Percentiles rank a stretch among this genome's conserved stretches.
Conservation (phyloP, 2,797 vertebrate genomes). For the Pelodytes ibericus region DNA sequence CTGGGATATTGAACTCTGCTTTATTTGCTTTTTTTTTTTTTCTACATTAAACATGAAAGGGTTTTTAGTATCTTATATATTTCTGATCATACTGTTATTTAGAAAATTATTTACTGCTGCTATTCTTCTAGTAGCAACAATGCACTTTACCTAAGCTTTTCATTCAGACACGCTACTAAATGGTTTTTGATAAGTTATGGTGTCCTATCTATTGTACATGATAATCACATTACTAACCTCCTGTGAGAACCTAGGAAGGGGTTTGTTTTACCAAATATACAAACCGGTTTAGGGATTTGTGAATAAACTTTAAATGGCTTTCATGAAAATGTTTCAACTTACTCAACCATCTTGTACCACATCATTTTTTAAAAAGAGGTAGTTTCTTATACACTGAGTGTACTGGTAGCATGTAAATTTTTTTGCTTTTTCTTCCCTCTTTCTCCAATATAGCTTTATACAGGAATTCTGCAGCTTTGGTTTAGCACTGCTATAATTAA, state of each 20-base stretch:
- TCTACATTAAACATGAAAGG: conserved; percentile 49
- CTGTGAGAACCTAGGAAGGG: background rate
- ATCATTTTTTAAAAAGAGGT: too few species aligned
- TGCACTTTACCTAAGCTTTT: conserved; percentile 72
- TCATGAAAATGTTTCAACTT: conserved; percentile 11
- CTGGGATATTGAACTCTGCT: conserved; percentile 25
- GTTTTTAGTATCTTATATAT: conserved; percentile 52
- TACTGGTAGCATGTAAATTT: too few species aligned
- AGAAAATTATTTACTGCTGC: conserved; percentile 66
- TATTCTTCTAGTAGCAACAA: conserved; percentile 63
- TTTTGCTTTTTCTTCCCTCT: too few species aligned
- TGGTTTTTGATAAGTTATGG: conserved; percentile 30
- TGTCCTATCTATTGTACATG: background rate
- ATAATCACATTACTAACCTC: background rate
- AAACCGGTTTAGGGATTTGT: conserved; percentile 11
- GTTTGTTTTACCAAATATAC: background rate
- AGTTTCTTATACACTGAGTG: too few species aligned
- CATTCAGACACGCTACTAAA: conserved; percentile 45
- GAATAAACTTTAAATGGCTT: conserved; percentile 47
- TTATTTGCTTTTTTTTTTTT: conserved; percentile 28
- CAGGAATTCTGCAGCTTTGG: too few species aligned
- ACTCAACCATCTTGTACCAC: background rate
- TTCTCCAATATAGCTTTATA: too few species aligned
- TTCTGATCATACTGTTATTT: conserved; percentile 46
- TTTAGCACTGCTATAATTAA: too few species aligned